phyloP scores from a whole-genome alignment of 30 jellyfish, hydroid and myxozoan species.

The Cassiopea xamachana region DNA sequence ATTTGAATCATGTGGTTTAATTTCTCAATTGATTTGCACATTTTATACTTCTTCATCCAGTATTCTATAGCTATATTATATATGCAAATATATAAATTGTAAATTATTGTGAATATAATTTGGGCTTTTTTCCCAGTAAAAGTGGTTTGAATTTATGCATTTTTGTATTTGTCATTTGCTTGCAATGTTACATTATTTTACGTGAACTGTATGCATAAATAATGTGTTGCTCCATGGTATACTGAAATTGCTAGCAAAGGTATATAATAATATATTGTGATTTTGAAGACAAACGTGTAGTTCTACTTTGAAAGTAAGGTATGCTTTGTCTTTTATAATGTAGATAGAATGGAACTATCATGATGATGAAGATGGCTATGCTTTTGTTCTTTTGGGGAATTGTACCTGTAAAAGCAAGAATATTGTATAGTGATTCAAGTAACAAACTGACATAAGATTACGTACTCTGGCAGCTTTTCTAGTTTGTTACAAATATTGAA shows the following conservation, averaged over 20 bases:
- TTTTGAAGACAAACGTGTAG: background rate
- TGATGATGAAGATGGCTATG: too few species aligned
- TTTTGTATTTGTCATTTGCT: background rate
- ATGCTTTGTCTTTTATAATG: background rate
- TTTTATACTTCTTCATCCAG: background rate
- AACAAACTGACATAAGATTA: too few species aligned
- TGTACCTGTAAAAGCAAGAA: too few species aligned
- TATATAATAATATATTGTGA: background rate
- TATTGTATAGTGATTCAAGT: too few species aligned
- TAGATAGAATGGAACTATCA: too few species aligned
- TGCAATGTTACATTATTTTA: background rate
- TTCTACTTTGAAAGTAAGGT: background rate
- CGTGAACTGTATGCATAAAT: background rate
- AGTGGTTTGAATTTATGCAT: background rate
- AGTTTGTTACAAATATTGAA: too few species aligned
- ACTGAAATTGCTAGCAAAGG: background rate
- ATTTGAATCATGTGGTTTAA: background rate
- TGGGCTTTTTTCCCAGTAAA: slow-evolving; percentile 23
- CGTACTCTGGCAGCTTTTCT: too few species aligned
- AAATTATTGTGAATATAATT: slow-evolving; percentile 33
- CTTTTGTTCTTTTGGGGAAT: too few species aligned
- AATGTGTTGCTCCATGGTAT: too few species aligned
- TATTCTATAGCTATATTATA: background rate
- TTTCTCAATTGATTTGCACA: background rate
- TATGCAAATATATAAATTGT: slow-evolving; percentile 20